A percentile compares a stretch with the other conserved stretches of the same genome.
Evolutionary conservation across 2,113 vertebrate genomes (phyloP).

Genomic region (Pluvialis apricaria): DNA sequence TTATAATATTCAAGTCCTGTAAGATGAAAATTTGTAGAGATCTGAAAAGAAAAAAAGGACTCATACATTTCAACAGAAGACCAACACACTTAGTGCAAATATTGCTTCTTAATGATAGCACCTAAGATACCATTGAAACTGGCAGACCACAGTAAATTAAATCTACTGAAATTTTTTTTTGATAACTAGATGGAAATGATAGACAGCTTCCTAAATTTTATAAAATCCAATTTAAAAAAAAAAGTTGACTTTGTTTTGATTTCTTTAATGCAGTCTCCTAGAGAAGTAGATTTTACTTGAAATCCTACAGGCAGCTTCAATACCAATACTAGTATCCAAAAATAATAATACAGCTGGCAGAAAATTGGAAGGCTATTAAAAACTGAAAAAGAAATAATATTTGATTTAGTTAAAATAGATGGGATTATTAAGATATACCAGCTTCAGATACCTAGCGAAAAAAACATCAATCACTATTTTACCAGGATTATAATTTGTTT

Average conservation of each 20-base stretch:
- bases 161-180: background rate
- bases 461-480: background rate
- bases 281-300: background rate
- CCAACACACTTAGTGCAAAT: background rate
- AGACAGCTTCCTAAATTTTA: background rate
- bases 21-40: background rate
- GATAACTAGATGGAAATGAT: background rate
- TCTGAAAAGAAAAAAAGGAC: background rate
- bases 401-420: background rate
- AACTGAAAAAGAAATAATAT: background rate
- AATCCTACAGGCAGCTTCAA: background rate
- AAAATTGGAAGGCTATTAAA: background rate
- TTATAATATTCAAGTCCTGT: background rate
- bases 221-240: background rate
- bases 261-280: background rate
- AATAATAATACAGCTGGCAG: background rate
- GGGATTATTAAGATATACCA: background rate
- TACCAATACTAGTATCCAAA: background rate
- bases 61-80: background rate
- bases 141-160: background rate
- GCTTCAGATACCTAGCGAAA: background rate
- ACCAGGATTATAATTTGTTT: background rate
- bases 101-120: background rate
- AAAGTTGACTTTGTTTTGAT: accelerated
- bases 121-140: background rate